Conservation (phyloP, 1,140 invertebrate genomes). For the Meloidogyne hapla region DNA sequence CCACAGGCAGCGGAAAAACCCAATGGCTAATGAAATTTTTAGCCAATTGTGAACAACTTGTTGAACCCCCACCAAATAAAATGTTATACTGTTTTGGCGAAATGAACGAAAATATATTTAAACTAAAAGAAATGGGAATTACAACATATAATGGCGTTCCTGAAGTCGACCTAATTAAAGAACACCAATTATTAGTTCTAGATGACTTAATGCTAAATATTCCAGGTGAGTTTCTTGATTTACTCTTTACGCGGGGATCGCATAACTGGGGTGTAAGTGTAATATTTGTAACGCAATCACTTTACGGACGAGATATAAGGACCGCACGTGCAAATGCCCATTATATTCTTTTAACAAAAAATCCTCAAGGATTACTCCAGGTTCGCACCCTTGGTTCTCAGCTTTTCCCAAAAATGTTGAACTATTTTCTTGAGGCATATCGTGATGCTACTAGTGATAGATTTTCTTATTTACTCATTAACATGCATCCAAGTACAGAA, state of each 20-base stretch:
- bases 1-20: slow-evolving; percentile 30
- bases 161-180: no score
- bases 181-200: slow-evolving; percentile 1
- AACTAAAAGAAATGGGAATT: slow-evolving; percentile 15
- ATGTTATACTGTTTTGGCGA: slow-evolving; percentile 36
- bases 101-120: slow-evolving; percentile 25
- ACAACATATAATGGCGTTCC: no score
- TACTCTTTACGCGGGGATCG: slow-evolving; percentile 23
- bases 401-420: slow-evolving; percentile 26
- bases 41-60: not conserved
- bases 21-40: slow-evolving; percentile 31
- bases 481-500: slow-evolving; percentile 33
- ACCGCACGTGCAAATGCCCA: slow-evolving; percentile 33
- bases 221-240: slow-evolving; percentile 27
- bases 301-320: slow-evolving; percentile 32
- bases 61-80: not conserved
- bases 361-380: slow-evolving; percentile 28
- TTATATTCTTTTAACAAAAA: slow-evolving; percentile 33
- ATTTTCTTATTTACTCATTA: slow-evolving; percentile 26
- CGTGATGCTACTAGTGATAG: slow-evolving; percentile 31
- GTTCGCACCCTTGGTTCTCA: slow-evolving; percentile 19
- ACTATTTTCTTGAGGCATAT: slow-evolving; percentile 36
- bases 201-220: slow-evolving; percentile 34
- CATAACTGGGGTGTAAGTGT: no score
- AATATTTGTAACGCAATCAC: slow-evolving; percentile 17